phyloP scores from a whole-genome alignment of 2,888 invertebrate species.

The Parnassius mnemosyne region DNA sequence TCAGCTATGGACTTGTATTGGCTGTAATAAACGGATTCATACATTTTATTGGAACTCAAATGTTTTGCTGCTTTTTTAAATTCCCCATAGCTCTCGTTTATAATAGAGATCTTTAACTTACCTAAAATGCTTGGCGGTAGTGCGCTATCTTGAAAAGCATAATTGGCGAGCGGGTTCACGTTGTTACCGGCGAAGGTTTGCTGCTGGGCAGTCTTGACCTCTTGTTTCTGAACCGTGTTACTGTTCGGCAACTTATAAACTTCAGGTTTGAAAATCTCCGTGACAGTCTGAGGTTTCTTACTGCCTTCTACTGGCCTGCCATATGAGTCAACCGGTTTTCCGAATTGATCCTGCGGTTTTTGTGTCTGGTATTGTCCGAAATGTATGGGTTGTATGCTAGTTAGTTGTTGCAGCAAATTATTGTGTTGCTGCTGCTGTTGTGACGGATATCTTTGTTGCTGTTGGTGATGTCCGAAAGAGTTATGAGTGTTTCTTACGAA shows the following conservation, averaged over 20 bases:
- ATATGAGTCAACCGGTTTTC: slow-evolving; percentile 60
- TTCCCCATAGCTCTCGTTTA: no score
- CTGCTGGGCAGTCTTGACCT: slow-evolving; percentile 71
- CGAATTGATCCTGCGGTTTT: slow-evolving; percentile 59
- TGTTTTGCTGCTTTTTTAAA: no score
- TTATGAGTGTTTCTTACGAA: slow-evolving; percentile 67
- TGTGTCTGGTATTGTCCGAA: slow-evolving; percentile 60
- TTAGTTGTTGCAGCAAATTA: slow-evolving; percentile 61
- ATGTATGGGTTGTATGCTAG: slow-evolving; percentile 63
- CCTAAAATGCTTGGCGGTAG: slow-evolving; percentile 70
- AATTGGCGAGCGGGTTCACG: slow-evolving; percentile 26
- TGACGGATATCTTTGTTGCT: slow-evolving; percentile 59
- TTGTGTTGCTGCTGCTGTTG: slow-evolving; percentile 63
- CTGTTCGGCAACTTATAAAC: slow-evolving; percentile 66
- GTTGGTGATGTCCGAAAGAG: slow-evolving; percentile 59
- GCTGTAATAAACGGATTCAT: no score
- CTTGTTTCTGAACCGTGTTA: slow-evolving; percentile 63
- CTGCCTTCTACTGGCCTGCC: slow-evolving; percentile 46
- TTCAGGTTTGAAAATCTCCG: slow-evolving; percentile 67
- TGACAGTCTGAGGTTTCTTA: slow-evolving; percentile 39
- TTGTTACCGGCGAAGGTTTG: slow-evolving; percentile 31
- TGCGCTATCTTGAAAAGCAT: slow-evolving; percentile 24
- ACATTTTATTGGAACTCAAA: no score
- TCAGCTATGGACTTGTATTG: no score
- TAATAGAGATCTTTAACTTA: slow-evolving; percentile 29